A percentile compares a stretch with the other conserved stretches of the same genome.
Evolutionary conservation across 2,888 invertebrate genomes (phyloP).

Genomic region (Cantharis nigra): DNA sequence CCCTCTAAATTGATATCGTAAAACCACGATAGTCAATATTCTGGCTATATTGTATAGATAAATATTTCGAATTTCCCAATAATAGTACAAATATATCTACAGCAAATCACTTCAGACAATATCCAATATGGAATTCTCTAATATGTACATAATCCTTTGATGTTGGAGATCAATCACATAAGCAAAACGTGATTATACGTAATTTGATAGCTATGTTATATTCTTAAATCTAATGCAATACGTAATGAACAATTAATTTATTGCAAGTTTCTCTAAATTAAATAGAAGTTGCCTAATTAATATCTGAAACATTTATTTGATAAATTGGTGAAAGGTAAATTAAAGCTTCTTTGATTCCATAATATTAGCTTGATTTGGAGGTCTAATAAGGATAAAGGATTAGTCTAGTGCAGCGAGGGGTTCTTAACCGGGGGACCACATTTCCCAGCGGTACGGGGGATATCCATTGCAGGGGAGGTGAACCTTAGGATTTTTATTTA

Average conservation of each 20-base stretch:
- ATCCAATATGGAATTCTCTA: constrained; percentile 1
- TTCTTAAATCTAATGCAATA: background rate
- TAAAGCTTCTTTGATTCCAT: background rate
- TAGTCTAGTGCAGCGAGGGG: background rate
- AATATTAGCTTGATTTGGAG: background rate
- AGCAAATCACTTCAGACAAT: background rate
- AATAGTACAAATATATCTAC: background rate
- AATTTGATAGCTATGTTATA: constrained; percentile 11
- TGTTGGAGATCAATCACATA: constrained; percentile 8
- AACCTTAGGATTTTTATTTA: background rate
- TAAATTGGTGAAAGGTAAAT: background rate
- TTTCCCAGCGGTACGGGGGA: background rate
- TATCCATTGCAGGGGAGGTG: background rate
- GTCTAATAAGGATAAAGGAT: background rate
- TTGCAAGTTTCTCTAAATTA: background rate
- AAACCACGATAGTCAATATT: background rate
- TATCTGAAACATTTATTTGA: background rate
- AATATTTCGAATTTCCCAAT: background rate
- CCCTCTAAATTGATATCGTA: background rate
- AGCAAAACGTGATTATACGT: constrained; percentile 6
- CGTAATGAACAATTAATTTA: background rate
- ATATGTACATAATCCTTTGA: constrained; percentile 14
- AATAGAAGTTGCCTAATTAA: background rate
- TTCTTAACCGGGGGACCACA: background rate
- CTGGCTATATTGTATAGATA: background rate